Conservation (phyloP, 2,113 vertebrate species). For the Polyodon spathula region DNA sequence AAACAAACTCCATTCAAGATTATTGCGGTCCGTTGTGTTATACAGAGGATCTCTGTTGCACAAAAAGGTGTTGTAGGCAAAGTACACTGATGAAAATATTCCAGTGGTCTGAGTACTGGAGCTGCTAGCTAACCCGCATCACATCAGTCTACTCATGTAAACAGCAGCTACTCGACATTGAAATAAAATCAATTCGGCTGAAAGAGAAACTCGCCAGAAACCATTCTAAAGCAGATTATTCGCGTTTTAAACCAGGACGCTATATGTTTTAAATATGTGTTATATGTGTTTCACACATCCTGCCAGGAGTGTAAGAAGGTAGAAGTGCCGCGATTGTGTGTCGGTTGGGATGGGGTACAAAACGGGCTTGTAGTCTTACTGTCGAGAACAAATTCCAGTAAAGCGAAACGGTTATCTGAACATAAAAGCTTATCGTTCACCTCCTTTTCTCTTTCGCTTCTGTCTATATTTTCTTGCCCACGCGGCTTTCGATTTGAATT, state of each 20-base stretch:
- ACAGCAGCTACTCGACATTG: no score
- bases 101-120: no score
- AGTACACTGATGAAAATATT: background rate
- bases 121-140: no score
- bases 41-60: background rate
- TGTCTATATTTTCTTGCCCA: background rate
- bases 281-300: no score
- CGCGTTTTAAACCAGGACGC: no score
- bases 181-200: no score
- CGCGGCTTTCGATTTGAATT: background rate
- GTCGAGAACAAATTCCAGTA: background rate
- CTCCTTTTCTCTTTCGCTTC: background rate
- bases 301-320: background rate
- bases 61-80: background rate
- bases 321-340: background rate
- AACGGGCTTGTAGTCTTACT: background rate
- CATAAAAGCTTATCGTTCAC: background rate
- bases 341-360: background rate
- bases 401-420: background rate
- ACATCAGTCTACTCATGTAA: no score
- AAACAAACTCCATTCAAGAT: no score
- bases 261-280: no score
- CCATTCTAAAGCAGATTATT: no score
- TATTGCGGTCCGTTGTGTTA: background rate
- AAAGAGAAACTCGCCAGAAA: no score